A percentile compares a stretch with the other conserved stretches of the same genome.
phyloP scores from a whole-genome alignment of 2,888 invertebrate species.

The Cetonia aurata region DNA sequence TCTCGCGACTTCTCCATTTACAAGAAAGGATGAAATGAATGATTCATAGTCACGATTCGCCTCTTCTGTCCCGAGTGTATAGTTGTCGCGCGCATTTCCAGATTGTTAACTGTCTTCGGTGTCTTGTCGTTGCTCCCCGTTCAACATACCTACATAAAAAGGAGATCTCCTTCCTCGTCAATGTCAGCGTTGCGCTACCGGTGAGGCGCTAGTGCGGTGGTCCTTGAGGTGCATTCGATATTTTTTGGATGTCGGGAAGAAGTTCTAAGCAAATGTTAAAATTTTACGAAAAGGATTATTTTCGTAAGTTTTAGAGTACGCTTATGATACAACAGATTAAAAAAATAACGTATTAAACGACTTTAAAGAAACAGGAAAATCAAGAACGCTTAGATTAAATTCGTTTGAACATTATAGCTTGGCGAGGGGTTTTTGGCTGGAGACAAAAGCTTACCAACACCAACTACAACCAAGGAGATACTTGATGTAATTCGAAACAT shows the following conservation, averaged over 20 bases:
- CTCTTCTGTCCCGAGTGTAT: constrained; percentile 7
- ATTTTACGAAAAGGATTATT: no score
- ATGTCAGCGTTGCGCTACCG: constrained; percentile 28
- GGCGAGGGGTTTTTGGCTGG: no score
- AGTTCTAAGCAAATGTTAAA: neutral
- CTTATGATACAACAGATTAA: no score
- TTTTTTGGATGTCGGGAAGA: constrained; percentile 36
- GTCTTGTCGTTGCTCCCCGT: constrained; percentile 17
- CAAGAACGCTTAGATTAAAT: no score
- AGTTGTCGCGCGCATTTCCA: constrained; percentile 25
- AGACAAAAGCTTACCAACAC: no score
- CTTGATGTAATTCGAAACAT: no score
- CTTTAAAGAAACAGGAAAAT: no score
- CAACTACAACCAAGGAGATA: no score
- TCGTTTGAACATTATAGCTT: no score
- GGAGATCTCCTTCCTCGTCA: constrained; percentile 46
- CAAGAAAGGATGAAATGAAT: constrained; percentile 42
- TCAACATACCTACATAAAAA: constrained; percentile 39
- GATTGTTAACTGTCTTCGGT: constrained; percentile 33
- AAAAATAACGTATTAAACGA: no score
- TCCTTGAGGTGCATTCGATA: neutral
- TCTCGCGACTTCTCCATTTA: constrained; percentile 9
- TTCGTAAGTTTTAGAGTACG: no score
- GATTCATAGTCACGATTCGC: constrained; percentile 46
- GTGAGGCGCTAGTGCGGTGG: neutral